Conservation (phyloP, 2,113 vertebrate species). For the Colius striatus region DNA sequence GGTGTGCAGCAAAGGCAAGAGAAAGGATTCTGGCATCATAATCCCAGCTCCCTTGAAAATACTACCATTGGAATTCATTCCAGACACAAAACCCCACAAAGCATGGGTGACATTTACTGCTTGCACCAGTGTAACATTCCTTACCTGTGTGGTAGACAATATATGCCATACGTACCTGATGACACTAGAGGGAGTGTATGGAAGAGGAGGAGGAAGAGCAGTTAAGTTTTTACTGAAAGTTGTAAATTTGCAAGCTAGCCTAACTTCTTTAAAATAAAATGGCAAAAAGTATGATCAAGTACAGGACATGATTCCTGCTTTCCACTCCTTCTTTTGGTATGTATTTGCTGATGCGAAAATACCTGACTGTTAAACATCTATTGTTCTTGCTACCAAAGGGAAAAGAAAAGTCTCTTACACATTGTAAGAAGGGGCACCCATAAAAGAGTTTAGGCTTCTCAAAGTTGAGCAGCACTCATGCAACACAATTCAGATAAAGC, state of each 20-base stretch:
- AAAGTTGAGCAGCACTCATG: not conserved
- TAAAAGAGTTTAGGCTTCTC: not conserved
- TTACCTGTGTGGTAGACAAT: not conserved
- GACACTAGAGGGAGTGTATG: not conserved
- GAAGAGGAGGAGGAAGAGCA: not conserved
- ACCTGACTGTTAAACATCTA: accelerated
- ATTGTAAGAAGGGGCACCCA: not conserved
- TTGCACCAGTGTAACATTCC: not conserved
- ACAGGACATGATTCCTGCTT: not conserved
- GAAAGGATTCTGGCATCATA: not conserved
- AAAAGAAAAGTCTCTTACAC: not conserved
- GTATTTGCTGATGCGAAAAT: not conserved
- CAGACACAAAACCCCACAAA: not conserved
- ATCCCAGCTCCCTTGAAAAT: not conserved
- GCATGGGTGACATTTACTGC: accelerated
- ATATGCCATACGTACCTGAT: not conserved
- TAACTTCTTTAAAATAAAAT: not conserved
- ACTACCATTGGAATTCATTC: not conserved
- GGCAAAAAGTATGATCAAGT: not conserved
- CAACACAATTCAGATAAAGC: not conserved
- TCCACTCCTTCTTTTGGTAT: not conserved
- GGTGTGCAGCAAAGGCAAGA: slow-evolving; percentile 27
- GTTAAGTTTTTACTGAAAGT: not conserved
- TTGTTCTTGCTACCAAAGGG: not conserved
- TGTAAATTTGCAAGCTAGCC: accelerated